Percentiles rank a stretch among this genome's conserved stretches.
These are phyloP conservation scores for Motacilla tschutschensis DNA, from an alignment of 2,113 vertebrate genomes.

Conservation along the genomic window DNA sequence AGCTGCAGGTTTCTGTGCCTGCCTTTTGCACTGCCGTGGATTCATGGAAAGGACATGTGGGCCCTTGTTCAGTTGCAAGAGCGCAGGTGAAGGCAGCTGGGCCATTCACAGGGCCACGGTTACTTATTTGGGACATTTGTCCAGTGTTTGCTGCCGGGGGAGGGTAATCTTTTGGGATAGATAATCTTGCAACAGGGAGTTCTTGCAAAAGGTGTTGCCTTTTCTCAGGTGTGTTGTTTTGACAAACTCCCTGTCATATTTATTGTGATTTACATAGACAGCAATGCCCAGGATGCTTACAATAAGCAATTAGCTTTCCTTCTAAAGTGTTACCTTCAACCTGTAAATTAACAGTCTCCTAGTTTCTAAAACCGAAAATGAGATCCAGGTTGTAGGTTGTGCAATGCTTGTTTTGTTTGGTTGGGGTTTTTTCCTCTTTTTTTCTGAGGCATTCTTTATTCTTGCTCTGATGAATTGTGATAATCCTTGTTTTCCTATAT, in stretches of 20 bases:
- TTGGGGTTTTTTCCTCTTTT: not conserved
- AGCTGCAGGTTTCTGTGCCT: not conserved
- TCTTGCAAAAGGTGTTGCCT: not conserved
- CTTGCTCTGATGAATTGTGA: rapidly evolving
- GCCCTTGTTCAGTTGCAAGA: rapidly evolving
- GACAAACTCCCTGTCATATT: not conserved
- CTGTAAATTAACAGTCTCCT: not conserved
- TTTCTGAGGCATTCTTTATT: not conserved
- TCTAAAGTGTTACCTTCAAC: not conserved
- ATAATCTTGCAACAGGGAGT: not conserved
- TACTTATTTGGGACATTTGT: not conserved
- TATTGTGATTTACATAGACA: not conserved
- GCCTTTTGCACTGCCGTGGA: not conserved
- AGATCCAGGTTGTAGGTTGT: not conserved
- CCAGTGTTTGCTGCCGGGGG: not conserved
- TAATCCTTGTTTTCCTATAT: not conserved
- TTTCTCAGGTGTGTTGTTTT: not conserved
- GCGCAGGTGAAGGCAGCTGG: not conserved
- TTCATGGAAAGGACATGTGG: not conserved
- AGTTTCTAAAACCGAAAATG: not conserved
- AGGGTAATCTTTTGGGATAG: not conserved
- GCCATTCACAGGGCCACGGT: not conserved
- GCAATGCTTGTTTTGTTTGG: rapidly evolving
- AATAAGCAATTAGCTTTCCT: not conserved
- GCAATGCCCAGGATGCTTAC: not conserved